Evolutionary conservation across 2,113 vertebrate species (phyloP), one percentile per base, ranked within the genome.

Genomic region (Ictalurus punctatus): DNA sequence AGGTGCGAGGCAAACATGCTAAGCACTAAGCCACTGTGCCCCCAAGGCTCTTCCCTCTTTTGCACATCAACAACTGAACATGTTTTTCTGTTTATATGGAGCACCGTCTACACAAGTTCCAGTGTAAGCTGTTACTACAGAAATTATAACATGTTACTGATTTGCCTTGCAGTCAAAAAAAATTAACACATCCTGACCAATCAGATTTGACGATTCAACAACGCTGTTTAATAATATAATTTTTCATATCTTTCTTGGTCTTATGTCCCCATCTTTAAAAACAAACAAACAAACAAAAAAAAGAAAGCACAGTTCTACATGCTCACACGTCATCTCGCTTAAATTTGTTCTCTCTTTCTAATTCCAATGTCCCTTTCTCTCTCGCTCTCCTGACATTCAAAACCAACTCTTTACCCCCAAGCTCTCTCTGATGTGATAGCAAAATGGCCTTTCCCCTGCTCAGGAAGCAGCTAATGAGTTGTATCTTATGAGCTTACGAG

Each of bases 401-500:
- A 65, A 14, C 63, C 21, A 58, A 54, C 67, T 54, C 6, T 58
- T 74, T 58, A 74, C 67, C 58, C 48, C n/a, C 3, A 16, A 58
- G 52, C 69, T 37, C 52, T 34, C 19, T 40, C n/a, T 37, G 63
- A 86, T 73, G 65, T 73, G 84, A 85, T 25, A 12, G 52, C 84
- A 74, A 74, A 74, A 58, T 61, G 52, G 27, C 48, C 52, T 52
- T 69, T 52, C 17, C 40, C 12, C 25, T 67, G 61, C 23, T 48
- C 44, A 71, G 27, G 44, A 74, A 73, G 67, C 3, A 56, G 17
- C 48, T 74, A 37, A 65, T 58, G 30, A 74, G 69, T 16, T 76
- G 69, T 27, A 73, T 86, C 69, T 30, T 34, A 73, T 56, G 67
- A 86, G 34, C 21, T 40, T 63, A 83, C 37, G 37, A 83, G 58